A percentile compares a stretch with the other conserved stretches of the same genome.
Conservation (phyloP, 2,888 invertebrate genomes). For the Tiphia femorata region DNA sequence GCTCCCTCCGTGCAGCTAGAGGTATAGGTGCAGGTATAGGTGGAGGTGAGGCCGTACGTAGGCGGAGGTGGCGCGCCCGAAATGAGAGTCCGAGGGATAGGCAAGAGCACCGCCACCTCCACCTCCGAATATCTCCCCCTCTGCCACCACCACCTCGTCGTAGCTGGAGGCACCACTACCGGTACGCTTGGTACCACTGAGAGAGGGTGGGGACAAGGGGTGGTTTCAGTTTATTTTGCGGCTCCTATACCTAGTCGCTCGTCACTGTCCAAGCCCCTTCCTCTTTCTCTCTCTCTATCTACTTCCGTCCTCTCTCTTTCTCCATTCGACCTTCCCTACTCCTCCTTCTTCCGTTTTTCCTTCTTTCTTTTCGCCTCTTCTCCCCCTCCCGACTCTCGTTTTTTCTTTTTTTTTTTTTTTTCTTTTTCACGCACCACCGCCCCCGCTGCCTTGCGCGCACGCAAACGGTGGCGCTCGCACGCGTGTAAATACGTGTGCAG, state of each 20-base stretch:
- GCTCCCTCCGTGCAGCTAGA: slow-evolving; percentile 18
- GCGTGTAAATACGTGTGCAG: no score
- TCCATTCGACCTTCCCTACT: background rate
- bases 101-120: no score
- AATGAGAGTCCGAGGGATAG: slow-evolving; percentile 43
- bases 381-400: background rate
- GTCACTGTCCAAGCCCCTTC: slow-evolving; percentile 61
- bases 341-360: background rate
- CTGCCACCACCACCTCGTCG: no score
- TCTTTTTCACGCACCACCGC: no score
- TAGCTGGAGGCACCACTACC: slow-evolving; percentile 55
- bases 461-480: no score
- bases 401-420: slow-evolving; percentile 18
- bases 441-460: no score
- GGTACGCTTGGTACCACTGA: slow-evolving; percentile 30
- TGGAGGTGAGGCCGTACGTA: slow-evolving; percentile 43
- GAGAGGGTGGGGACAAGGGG: slow-evolving; percentile 39
- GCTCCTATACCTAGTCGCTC: slow-evolving; percentile 61
- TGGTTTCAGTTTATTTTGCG: slow-evolving; percentile 66
- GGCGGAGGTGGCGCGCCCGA: slow-evolving; percentile 45
- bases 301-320: slow-evolving; percentile 24
- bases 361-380: background rate
- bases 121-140: no score
- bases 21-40: slow-evolving; percentile 37
- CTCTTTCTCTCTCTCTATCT: slow-evolving; percentile 33